Percentiles rank a stretch among this genome's conserved stretches.
Evolutionary conservation across 1,140 invertebrate genomes (phyloP).

Genomic region (Ditylenchus dipsaci): DNA sequence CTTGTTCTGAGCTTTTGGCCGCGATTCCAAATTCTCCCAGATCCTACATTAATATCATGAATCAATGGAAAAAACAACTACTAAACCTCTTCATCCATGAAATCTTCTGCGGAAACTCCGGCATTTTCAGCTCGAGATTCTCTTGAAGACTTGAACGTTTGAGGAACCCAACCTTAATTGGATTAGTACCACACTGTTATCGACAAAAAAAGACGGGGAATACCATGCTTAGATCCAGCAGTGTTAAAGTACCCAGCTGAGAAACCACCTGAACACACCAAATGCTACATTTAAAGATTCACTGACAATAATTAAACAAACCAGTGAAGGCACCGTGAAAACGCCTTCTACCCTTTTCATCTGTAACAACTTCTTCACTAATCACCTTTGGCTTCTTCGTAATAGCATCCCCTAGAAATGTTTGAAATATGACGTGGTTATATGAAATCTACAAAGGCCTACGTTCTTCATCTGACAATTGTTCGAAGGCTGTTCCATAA

Average conservation of each 20-base stretch:
- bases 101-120: conserved; percentile 76
- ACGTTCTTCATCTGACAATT: conserved; percentile 53
- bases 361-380: conserved; percentile 82
- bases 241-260: conserved; percentile 95
- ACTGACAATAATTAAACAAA: too few relatives aligned
- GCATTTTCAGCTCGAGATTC: conserved; percentile 63
- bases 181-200: neutral
- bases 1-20: conserved; percentile 75
- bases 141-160: conserved; percentile 82
- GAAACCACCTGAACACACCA: conserved; percentile 70
- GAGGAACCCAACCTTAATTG: conserved; percentile 74
- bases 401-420: conserved; percentile 33
- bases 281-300: too few relatives aligned
- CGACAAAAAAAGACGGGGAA: neutral
- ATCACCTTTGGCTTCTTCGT: conserved; percentile 74
- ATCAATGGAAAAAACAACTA: neutral
- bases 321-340: conserved; percentile 98
- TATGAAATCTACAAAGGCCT: conserved; percentile 1
- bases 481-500: conserved; percentile 54
- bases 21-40: conserved; percentile 89
- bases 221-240: conserved; percentile 84
- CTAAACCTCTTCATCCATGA: conserved; percentile 91
- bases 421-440: neutral
- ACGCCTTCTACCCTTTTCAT: conserved; percentile 78
- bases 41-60: conserved; percentile 65